Conservation (phyloP, 2,113 vertebrate species). For the Callipepla squamata region DNA sequence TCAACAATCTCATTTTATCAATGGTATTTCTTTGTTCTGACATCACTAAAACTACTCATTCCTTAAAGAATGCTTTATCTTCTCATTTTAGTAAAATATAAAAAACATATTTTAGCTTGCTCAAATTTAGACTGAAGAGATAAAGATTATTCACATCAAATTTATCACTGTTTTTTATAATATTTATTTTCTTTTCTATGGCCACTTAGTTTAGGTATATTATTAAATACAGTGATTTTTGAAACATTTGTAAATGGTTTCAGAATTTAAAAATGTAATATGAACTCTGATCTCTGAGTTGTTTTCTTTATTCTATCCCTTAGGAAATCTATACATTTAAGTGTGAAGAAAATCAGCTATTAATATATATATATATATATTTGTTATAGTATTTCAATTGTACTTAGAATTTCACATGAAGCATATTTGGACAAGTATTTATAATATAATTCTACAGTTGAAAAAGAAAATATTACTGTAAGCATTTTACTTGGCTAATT, state of each 20-base stretch:
- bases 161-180: fast-evolving
- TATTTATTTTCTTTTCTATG: neutral
- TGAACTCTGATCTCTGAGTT: neutral
- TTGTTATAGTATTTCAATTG: neutral
- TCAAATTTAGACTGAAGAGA: neutral
- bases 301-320: neutral
- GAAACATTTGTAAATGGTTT: neutral
- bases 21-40: neutral
- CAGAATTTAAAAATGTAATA: neutral
- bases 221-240: neutral
- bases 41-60: neutral
- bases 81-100: neutral
- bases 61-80: neutral
- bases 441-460: neutral
- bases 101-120: neutral
- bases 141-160: neutral
- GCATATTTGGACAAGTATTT: neutral
- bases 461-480: neutral
- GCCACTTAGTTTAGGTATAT: neutral
- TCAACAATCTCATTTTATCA: neutral
- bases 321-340: neutral
- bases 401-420: neutral
- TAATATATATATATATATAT: neutral
- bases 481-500: neutral
- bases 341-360: neutral